Conservation (phyloP, 2,797 vertebrate genomes). For the Brotula barbata region DNA sequence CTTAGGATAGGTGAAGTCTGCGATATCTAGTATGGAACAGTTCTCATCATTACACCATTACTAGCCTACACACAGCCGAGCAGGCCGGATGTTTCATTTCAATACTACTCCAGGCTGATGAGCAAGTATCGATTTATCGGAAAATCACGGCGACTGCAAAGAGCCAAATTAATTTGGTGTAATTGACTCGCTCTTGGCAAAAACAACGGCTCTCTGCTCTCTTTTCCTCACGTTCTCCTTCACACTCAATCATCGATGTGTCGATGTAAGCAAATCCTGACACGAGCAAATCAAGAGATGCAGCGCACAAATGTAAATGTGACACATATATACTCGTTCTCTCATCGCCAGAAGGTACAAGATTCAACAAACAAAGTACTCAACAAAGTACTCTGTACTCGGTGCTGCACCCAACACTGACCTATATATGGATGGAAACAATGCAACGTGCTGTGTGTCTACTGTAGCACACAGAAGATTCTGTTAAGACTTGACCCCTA, state of each 20-base stretch:
- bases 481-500: background rate
- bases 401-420: conserved; percentile 9
- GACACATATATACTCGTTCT: conserved; percentile 1
- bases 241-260: conserved; percentile 9
- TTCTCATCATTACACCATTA: conserved; percentile 65
- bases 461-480: background rate
- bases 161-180: conserved; percentile 67
- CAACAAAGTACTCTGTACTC: background rate
- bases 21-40: conserved; percentile 41
- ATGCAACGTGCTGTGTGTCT: conserved; percentile 2
- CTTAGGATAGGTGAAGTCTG: conserved; percentile 42
- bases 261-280: conserved; percentile 35
- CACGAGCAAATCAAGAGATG: conserved; percentile 37
- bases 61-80: conserved; percentile 31
- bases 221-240: conserved; percentile 5
- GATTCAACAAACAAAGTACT: conserved; percentile 6
- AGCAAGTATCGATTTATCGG: conserved; percentile 68
- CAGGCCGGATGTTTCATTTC: conserved; percentile 58
- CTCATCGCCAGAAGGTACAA: background rate
- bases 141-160: conserved; percentile 61
- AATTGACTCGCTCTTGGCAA: conserved; percentile 60
- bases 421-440: conserved; percentile 4
- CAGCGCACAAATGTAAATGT: background rate
- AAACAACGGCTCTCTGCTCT: conserved; percentile 43
- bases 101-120: conserved; percentile 61